Evolutionary conservation across 1,140 invertebrate species (phyloP).

Genomic region (Drosophila nigrodunni): DNA sequence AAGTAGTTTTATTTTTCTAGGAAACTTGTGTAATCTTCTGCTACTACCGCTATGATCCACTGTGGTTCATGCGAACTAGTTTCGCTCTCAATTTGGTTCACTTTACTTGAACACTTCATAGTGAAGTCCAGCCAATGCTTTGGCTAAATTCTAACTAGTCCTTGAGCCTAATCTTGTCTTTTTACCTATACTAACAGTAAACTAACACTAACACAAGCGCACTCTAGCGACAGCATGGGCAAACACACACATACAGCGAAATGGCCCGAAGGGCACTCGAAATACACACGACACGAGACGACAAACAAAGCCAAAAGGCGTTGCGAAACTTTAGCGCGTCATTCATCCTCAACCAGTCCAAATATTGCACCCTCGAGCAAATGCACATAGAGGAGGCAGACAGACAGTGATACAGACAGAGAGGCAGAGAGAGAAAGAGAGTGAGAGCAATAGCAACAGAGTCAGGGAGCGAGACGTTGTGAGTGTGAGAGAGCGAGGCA

Average conservation of each 20-base stretch:
- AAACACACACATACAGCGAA: slow-evolving; percentile 42
- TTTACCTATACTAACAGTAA: slow-evolving; percentile 23
- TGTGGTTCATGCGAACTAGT: slow-evolving; percentile 3
- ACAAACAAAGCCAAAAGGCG: slow-evolving; percentile 80
- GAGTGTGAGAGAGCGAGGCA: slow-evolving; percentile 25
- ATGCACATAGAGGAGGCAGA: slow-evolving; percentile 44
- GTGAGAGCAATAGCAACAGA: neutral
- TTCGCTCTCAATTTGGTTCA: neutral
- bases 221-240: slow-evolving; percentile 50
- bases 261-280: slow-evolving; percentile 51
- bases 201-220: slow-evolving; percentile 38
- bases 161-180: slow-evolving; percentile 22
- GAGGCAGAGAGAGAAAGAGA: slow-evolving; percentile 14
- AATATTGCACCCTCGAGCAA: slow-evolving; percentile 79
- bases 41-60: neutral
- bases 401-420: slow-evolving; percentile 18
- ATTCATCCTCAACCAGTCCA: slow-evolving; percentile 75
- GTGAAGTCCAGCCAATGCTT: neutral
- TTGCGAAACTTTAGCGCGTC: slow-evolving; percentile 80
- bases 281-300: slow-evolving; percentile 49
- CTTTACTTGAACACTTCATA: neutral
- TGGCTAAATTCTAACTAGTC: slow-evolving; percentile 9
- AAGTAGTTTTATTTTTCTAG: no score
- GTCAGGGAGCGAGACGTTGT: neutral
- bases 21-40: neutral